These are phyloP conservation scores for Eriosoma lanigerum DNA, from an alignment of 1,140 invertebrate species.

Conservation along the genomic window DNA sequence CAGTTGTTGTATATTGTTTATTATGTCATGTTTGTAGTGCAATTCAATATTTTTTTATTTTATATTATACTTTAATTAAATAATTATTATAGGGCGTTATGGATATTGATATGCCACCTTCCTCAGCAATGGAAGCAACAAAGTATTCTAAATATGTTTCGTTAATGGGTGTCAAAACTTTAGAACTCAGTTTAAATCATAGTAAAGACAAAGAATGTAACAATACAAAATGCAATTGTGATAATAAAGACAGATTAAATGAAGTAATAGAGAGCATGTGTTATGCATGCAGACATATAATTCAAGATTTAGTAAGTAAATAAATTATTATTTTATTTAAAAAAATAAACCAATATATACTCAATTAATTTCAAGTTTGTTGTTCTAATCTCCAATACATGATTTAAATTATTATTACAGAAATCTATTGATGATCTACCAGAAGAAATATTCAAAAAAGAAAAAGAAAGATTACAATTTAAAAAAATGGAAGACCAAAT, in stretches of 20 bases:
- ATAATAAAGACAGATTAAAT: conserved; percentile 27
- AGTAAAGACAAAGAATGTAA: background rate
- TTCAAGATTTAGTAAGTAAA: conserved; percentile 53
- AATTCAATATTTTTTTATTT: background rate
- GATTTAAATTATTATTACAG: conserved; percentile 29
- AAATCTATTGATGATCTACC: conserved; percentile 39
- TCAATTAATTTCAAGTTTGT: background rate
- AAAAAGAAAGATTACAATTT: conserved; percentile 4
- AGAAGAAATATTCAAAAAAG: conserved; percentile 32
- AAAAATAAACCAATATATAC: too few species aligned
- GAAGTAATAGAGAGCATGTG: conserved; percentile 42
- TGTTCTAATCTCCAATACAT: background rate
- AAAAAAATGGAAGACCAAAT: conserved; percentile 52
- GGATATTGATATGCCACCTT: conserved; percentile 35
- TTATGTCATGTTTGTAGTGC: conserved; percentile 53
- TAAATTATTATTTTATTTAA: too few species aligned
- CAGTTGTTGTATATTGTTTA: conserved; percentile 47
- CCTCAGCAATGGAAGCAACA: conserved; percentile 53
- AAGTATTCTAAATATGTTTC: conserved; percentile 53
- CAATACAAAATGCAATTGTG: conserved; percentile 14
- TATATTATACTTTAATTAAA: background rate
- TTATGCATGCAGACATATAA: conserved; percentile 52
- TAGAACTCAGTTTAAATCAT: background rate
- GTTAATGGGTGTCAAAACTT: conserved; percentile 23
- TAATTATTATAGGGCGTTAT: conserved; percentile 24